Base-by-base conservation (phyloP, 2,888 invertebrate species). In the Prosapia bicincta region DNA sequence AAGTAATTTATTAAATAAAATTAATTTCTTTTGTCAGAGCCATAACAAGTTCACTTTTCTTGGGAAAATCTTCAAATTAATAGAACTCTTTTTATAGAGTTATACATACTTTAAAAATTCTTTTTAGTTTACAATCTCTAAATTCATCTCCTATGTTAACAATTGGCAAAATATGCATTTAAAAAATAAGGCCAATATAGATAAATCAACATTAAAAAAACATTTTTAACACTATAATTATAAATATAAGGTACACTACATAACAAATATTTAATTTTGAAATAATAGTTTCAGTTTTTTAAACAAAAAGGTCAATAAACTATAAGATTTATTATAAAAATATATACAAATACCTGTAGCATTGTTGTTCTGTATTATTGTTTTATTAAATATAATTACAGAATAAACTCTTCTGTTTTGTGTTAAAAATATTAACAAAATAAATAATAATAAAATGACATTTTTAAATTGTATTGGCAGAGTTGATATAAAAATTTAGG, bases 281-380 rank as follows among this genome's bases (percentile, higher is more conserved):
- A 54, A 54, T 38, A 38, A n/a, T 54, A 54, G 38, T 38, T 9
- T 38, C 13, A 3, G 54, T 20, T n/a, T 54, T 30, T 54, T 20
- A 2, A 38, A 54, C 54, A 54, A 54, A 54, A 13, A 3, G 54
- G 54, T 20, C 9, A 20, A 13, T 38, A 38, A 13, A 54, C 54
- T 54, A 54, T n/a, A 20, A 38, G n/a, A 38, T 38, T 54, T 54
- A 20, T 54, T 20, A 54, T 6, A 54, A 54, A 54, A 54, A 54
- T 54, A 54, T 54, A 54, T 54, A 54, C 54, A 54, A 30, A 54
- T 54, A 54, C n/a, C n/a, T n/a, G n/a, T n/a, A n/a, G n/a, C n/a
- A n/a, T n/a, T n/a, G n/a, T n/a, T n/a, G n/a, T n/a, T n/a, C n/a
- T n/a, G n/a, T n/a, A n/a, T n/a, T n/a, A n/a, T n/a, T n/a, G n/a